A percentile compares a stretch with the other conserved stretches of the same genome.
Evolutionary conservation across 2,113 vertebrate genomes (phyloP).

Genomic region (Spheniscus mendiculus): DNA sequence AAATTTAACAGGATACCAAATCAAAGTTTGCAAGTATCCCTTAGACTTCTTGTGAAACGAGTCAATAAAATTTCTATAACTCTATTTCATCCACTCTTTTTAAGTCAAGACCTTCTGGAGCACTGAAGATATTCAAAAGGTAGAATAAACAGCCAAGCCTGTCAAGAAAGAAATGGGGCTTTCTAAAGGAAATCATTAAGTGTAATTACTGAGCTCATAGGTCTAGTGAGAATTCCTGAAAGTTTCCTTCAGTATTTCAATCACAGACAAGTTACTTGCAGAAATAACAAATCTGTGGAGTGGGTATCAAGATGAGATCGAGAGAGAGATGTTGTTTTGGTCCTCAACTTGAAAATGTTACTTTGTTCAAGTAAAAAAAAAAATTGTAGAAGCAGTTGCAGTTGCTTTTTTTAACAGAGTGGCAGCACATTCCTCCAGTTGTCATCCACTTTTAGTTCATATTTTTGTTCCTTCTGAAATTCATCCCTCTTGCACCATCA

Average conservation of each 20-base stretch:
- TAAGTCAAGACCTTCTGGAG: neutral
- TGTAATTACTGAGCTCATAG: neutral
- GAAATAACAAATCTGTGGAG: neutral
- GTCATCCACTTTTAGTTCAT: neutral
- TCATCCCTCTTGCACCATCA: neutral
- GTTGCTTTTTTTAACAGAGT: neutral
- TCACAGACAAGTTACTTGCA: neutral
- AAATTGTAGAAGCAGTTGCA: neutral
- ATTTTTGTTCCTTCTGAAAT: neutral
- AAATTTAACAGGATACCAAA: neutral
- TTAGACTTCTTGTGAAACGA: neutral
- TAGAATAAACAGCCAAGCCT: neutral
- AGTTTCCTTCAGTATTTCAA: neutral
- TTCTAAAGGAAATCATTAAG: neutral
- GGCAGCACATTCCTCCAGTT: neutral
- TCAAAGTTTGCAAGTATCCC: neutral
- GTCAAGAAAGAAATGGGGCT: neutral
- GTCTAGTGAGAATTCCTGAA: neutral
- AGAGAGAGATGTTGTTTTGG: neutral
- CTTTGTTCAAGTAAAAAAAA: neutral
- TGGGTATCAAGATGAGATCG: neutral
- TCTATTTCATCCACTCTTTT: neutral
- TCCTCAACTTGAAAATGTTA: neutral
- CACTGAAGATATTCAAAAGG: neutral
- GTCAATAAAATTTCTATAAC: neutral